A percentile compares a stretch with the other conserved stretches of the same genome.
Conservation (phyloP, 2,797 vertebrate genomes). For the Alcedo quadribrachys region DNA sequence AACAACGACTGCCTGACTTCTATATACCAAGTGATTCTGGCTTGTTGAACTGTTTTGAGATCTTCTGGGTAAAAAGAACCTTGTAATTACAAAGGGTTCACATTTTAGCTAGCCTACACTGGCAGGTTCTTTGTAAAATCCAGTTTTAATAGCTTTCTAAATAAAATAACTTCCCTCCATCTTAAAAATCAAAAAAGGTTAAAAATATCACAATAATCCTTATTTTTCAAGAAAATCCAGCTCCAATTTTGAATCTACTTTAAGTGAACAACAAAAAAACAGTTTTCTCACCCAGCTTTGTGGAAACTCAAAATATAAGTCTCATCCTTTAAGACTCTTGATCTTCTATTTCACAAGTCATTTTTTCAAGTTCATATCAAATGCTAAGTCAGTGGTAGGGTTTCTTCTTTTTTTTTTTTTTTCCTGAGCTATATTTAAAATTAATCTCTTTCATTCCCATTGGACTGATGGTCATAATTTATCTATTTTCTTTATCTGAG, state of each 20-base stretch:
- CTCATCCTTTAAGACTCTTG: conserved; percentile 48
- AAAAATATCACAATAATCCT: conserved; percentile 47
- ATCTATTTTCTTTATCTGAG: conserved; percentile 75
- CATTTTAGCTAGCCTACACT: conserved; percentile 45
- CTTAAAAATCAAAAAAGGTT: conserved; percentile 68
- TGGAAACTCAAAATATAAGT: conserved; percentile 50
- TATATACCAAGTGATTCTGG: not conserved
- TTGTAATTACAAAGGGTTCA: not conserved
- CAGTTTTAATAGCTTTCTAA: conserved; percentile 51
- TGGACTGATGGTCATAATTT: conserved; percentile 64
- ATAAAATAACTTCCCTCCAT: conserved; percentile 52
- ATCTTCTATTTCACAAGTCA: conserved; percentile 65
- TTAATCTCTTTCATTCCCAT: conserved; percentile 36
- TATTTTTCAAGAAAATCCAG: conserved; percentile 14
- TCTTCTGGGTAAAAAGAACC: not conserved
- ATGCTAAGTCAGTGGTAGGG: conserved; percentile 20
- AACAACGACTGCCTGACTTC: not conserved
- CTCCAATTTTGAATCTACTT: conserved; percentile 46
- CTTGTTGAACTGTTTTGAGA: not conserved
- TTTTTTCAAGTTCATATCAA: conserved; percentile 64
- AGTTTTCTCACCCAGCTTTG: conserved; percentile 25
- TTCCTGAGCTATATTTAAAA: conserved; percentile 57
- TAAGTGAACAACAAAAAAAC: not conserved
- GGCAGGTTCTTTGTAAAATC: conserved; percentile 57
- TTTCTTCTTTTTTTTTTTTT: not conserved